phyloP scores from a whole-genome alignment of 2,797 vertebrate species.

The Bryconaethiops microstoma region DNA sequence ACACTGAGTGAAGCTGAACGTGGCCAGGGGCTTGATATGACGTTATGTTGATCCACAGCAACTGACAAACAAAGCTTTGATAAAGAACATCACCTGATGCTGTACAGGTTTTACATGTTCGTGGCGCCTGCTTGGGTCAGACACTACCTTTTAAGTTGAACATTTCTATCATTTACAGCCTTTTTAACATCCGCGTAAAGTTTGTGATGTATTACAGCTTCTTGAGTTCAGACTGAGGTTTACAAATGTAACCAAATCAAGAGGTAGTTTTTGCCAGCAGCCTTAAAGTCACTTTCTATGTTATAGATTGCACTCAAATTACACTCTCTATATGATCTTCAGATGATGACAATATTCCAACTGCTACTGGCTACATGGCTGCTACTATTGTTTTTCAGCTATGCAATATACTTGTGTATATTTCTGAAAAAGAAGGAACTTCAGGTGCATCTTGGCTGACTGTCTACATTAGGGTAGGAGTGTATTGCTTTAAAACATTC shows the following conservation, averaged over 20 bases:
- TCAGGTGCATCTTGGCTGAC: neutral
- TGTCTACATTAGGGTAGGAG: neutral
- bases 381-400: too few relatives aligned
- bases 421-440: neutral
- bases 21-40: conserved; percentile 38
- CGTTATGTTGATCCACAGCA: conserved; percentile 28
- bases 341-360: too few relatives aligned
- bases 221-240: neutral
- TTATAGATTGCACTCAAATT: neutral
- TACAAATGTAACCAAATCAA: neutral
- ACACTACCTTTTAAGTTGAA: conserved; percentile 40
- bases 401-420: too few relatives aligned
- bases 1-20: conserved; percentile 23
- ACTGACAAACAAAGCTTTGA: conserved; percentile 48
- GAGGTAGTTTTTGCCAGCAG: neutral
- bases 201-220: neutral
- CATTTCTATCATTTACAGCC: neutral
- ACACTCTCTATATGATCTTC: neutral
- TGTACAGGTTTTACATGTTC: neutral
- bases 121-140: neutral
- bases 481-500: neutral
- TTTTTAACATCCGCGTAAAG: neutral
- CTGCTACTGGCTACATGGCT: too few relatives aligned
- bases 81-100: conserved; percentile 23
- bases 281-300: neutral